phyloP scores from a whole-genome alignment of 2,113 vertebrate genomes.

The Etheostoma cragini region DNA sequence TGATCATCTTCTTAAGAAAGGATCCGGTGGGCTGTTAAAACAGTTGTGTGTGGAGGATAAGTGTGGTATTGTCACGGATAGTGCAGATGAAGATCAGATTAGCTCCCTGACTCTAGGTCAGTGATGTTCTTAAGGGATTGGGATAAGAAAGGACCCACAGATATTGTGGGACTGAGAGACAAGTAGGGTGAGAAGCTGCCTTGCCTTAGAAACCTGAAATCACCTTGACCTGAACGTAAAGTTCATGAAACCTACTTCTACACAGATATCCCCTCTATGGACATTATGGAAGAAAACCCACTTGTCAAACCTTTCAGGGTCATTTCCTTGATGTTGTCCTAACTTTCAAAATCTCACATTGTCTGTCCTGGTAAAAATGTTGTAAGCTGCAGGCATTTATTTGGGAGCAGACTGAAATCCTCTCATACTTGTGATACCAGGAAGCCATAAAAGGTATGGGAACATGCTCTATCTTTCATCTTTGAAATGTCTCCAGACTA shows the following conservation, averaged over 20 bases:
- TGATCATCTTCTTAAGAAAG: conserved; percentile 18
- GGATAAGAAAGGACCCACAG: conserved; percentile 6
- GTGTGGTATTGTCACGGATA: conserved; percentile 40
- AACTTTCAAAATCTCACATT: conserved; percentile 13
- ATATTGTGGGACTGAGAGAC: conserved; percentile 28
- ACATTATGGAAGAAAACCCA: neutral
- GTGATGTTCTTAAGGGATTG: conserved; percentile 56
- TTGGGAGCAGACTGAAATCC: conserved; percentile 46
- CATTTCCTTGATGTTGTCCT: neutral
- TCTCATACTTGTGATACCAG: conserved; percentile 43
- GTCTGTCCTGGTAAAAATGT: conserved; percentile 56
- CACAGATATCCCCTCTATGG: neutral
- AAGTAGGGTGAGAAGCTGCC: conserved; percentile 13
- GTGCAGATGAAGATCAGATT: conserved; percentile 46
- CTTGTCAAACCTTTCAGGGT: neutral
- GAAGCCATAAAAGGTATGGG: conserved; percentile 56
- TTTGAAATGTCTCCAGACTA: conserved; percentile 61
- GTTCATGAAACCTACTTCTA: neutral
- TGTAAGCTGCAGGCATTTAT: conserved; percentile 44
- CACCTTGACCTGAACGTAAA: neutral
- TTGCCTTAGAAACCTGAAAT: conserved; percentile 11
- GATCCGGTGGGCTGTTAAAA: neutral
- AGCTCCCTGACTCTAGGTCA: conserved; percentile 39
- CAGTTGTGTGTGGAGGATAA: neutral
- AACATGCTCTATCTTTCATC: conserved; percentile 52